Conservation (phyloP, 2,888 invertebrate genomes). For the Oithona nana region DNA sequence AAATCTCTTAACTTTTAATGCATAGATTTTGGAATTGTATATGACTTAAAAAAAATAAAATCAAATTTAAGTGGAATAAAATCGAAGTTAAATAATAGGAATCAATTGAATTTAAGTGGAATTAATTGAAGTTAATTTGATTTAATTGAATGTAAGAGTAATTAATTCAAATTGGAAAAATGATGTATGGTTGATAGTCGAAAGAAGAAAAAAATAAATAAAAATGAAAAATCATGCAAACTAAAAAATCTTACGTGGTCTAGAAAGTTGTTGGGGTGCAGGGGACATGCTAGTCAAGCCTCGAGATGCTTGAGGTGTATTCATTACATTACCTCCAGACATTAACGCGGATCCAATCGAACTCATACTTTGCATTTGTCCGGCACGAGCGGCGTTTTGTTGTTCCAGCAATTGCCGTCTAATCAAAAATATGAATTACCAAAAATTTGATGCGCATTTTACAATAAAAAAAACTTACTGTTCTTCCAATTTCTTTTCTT, state of each 20-base stretch:
- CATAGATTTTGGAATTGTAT: no score
- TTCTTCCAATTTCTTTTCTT: conserved; percentile 4
- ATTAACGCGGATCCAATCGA: neutral
- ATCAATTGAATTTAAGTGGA: no score
- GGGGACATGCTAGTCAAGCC: neutral
- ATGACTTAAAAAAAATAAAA: no score
- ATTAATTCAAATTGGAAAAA: no score
- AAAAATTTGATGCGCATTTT: neutral
- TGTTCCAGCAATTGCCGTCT: neutral
- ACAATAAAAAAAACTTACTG: neutral
- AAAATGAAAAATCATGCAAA: neutral
- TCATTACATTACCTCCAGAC: neutral
- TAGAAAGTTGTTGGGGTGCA: neutral
- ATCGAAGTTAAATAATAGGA: no score
- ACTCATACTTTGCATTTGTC: neutral
- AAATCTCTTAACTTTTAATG: no score
- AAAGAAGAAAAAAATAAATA: no score
- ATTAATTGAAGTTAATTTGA: no score
- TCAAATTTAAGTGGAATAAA: no score
- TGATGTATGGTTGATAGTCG: no score
- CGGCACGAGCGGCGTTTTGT: neutral
- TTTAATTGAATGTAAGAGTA: no score
- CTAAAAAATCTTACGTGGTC: neutral
- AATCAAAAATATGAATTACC: neutral
- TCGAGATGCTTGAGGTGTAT: neutral